A percentile compares a stretch with the other conserved stretches of the same genome.
These are phyloP conservation scores for Empidonax traillii DNA, from an alignment of 2,113 vertebrate species.

Conservation along the genomic window DNA sequence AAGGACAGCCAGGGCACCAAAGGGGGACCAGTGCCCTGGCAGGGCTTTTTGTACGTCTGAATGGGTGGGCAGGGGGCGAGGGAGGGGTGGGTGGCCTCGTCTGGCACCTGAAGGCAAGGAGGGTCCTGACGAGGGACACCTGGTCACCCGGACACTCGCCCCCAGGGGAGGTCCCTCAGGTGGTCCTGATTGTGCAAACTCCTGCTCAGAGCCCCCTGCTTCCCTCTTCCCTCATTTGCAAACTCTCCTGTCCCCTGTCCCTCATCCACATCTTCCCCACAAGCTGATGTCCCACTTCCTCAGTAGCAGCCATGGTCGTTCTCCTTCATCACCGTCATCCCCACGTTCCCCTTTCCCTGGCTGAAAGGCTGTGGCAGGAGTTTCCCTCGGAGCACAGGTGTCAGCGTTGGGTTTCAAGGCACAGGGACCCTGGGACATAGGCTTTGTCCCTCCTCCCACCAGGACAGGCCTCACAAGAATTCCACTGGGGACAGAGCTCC, in stretches of 20 bases:
- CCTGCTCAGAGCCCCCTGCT: fast-evolving
- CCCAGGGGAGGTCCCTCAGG: background rate
- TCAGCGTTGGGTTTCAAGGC: background rate
- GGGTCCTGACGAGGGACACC: background rate
- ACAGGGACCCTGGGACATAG: background rate
- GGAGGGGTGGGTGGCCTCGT: background rate
- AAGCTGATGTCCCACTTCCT: background rate
- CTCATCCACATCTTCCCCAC: too few species aligned
- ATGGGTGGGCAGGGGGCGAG: fast-evolving
- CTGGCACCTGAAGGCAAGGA: background rate
- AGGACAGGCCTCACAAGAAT: background rate
- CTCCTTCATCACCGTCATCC: fast-evolving
- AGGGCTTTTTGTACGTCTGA: background rate
- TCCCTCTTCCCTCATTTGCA: background rate
- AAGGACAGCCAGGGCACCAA: background rate
- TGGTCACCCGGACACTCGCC: background rate
- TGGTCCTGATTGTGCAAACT: fast-evolving
- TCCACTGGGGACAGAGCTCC: background rate
- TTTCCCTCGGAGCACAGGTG: background rate
- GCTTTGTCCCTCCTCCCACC: fast-evolving
- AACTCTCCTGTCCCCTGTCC: background rate
- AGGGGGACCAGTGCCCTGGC: fast-evolving
- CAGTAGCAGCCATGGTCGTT: background rate
- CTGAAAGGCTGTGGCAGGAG: background rate
- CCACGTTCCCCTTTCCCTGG: background rate